Evolutionary conservation across 2,797 vertebrate genomes (phyloP).

Genomic region (Micropoecilia bifurca): DNA sequence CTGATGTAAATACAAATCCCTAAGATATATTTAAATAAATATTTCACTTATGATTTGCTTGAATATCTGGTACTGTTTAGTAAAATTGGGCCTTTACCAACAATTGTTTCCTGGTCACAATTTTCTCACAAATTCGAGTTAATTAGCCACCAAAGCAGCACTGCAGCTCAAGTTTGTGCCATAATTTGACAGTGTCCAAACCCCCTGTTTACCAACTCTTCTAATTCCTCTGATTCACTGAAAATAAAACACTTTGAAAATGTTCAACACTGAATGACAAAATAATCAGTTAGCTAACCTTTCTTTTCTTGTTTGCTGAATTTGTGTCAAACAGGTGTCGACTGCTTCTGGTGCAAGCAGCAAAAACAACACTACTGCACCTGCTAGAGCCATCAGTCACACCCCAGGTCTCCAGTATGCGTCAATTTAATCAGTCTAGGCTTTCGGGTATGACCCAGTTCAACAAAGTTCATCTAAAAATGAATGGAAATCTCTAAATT

Average conservation of each 20-base stretch:
- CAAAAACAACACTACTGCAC: background rate
- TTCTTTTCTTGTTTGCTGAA: background rate
- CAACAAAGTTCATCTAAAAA: background rate
- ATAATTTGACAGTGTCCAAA: background rate
- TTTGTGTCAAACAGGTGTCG: background rate
- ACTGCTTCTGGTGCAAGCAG: background rate
- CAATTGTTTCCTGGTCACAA: background rate
- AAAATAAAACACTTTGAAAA: background rate
- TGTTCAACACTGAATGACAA: background rate
- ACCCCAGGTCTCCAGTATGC: background rate
- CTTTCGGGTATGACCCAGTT: background rate
- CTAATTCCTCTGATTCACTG: background rate
- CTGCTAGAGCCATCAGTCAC: background rate
- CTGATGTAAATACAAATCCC: background rate
- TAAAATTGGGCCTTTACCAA: background rate
- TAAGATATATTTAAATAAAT: background rate
- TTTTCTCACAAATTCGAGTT: background rate
- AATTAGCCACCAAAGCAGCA: background rate
- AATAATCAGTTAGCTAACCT: background rate
- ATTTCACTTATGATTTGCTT: background rate
- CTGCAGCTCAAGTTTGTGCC: background rate
- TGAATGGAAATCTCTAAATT: background rate
- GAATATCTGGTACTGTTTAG: background rate
- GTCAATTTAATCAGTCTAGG: background rate
- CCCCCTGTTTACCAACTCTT: background rate